Evolutionary conservation across 2,888 invertebrate species (phyloP), one percentile per base, ranked within the genome.

Genomic region (Cryptocephalus primarius): DNA sequence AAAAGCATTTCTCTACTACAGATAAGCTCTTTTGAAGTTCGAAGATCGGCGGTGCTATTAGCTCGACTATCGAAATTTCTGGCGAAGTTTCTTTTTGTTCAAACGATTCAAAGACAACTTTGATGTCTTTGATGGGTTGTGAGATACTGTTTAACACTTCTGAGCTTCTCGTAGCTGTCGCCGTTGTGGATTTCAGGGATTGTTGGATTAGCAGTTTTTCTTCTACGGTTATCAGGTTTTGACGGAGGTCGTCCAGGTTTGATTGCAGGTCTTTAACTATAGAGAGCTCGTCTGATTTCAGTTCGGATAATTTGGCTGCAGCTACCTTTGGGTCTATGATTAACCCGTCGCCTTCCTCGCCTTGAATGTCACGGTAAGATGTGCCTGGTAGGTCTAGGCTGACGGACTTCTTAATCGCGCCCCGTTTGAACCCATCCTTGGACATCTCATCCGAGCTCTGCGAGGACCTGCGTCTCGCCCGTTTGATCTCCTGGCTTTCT

Each of bases 1-100:
- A 80, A 34, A 82, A 75, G 59, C 84, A 83, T 62, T 81, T 81
- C 63, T 83, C 79, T 34, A 84, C 76, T 1, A 82, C 76, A 12
- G 78, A 76, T 6, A 86, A 62, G 22, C 80, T 78, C 56, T 80
- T 77, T 58, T 83, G 82, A 14, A 87, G 66, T 32, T 74, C 72
- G 55, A 78, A 78, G 34, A 87, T 70, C 2, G 83, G 77, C 22
- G 73, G 68, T 10, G 75, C 72, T 31, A 81, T 66, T 48, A 73
- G 72, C 48, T 76, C 76, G 8, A 82, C 77, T 57, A 81, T 71
- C 2, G 76, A 72, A 39, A 73, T 66, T 48, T 73, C 69, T n/a
- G 72, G 61, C 51, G 70, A 70, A 52, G 67, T 62, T 44, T 72
- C 70, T 40, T 70, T 68, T 51, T 78, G 75, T 48, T 73, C 71